These are phyloP conservation scores for Polypterus senegalus DNA, from an alignment of 2,113 vertebrate species.

Conservation along the genomic window DNA sequence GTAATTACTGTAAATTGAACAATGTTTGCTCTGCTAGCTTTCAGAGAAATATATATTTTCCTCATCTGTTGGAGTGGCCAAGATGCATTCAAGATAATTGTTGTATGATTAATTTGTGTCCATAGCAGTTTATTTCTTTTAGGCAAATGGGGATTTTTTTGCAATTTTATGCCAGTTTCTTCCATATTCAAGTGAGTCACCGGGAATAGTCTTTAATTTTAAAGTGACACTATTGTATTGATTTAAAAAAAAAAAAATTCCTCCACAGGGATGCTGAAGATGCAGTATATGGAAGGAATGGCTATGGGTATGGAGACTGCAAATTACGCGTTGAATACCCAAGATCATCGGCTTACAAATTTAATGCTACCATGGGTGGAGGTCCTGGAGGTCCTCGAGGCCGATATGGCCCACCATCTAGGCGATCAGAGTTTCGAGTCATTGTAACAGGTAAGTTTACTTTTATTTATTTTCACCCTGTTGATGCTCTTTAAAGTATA, in stretches of 20 bases:
- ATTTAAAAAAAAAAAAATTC: too few relatives aligned
- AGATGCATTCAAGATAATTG: too few relatives aligned
- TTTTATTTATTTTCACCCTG: neutral
- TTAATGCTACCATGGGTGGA: conserved; percentile 40
- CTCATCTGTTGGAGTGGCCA: too few relatives aligned
- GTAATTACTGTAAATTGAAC: too few relatives aligned
- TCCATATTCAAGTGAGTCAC: too few relatives aligned
- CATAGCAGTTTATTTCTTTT: conserved; percentile 6
- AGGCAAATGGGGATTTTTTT: too few relatives aligned
- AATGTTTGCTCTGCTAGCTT: too few relatives aligned
- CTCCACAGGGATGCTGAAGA: conserved; percentile 67
- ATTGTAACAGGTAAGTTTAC: conserved; percentile 68
- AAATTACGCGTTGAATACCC: conserved; percentile 85
- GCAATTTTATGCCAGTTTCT: too few relatives aligned
- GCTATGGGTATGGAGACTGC: conserved; percentile 69
- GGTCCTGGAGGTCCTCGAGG: conserved; percentile 47
- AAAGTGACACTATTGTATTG: too few relatives aligned
- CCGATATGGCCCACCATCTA: conserved; percentile 69
- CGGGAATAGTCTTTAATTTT: too few relatives aligned
- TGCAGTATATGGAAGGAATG: conserved; percentile 71
- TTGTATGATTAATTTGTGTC: conserved; percentile 37
- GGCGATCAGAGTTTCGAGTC: conserved; percentile 82
- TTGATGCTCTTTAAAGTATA: neutral
- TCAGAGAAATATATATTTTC: too few relatives aligned
- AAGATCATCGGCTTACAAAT: conserved; percentile 53